Base-by-base conservation (phyloP, 2,797 vertebrate genomes). In the Peromyscus aztecus region DNA sequence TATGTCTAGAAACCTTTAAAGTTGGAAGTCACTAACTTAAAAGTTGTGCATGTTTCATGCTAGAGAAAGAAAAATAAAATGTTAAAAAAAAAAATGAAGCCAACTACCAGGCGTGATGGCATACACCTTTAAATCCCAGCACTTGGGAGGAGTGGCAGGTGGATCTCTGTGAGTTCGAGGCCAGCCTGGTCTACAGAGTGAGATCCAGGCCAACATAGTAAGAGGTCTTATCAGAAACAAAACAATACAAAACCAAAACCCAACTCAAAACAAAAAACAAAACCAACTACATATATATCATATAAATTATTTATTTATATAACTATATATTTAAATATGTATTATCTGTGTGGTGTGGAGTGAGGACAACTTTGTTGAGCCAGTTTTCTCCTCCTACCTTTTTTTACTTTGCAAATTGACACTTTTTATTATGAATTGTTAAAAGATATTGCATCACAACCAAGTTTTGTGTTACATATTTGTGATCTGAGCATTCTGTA, bases 11-110 rank as follows among this genome's bases (percentile, higher is more conserved):
- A 83, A 5, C 27, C 8, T n/a, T 91, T 65, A 69, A 76, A 82
- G 85, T 80, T 80, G 37, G 80, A 78, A 80, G 27, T 73, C 37
- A 91, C 27, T 90, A 88, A 88, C 49, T 93, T 92, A 49, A 86
- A 89, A 61, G 27, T 63, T 34, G 37, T 90, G 52, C 24, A 4
- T 86, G 43, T 82, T 96, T 91, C 46, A 78, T 93, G 67, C 63
- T 37, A 84, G 37, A 90, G 61, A 85, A 67, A 91, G 40, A 76
- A 67, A 73, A 71, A 89, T 31, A 31, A 52, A 78, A 61, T 63
- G 76, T 49, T 65, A 63, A 14, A 71, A 52, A 71, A 71, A 73
- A 61, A 85, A n/a, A 86, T 37, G 13, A 86, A 69, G 34, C 46
- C 46, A 69, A 10, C 31, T 52, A 12, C 65, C 23, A 69, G 49